A percentile compares a stretch with the other conserved stretches of the same genome.
Conservation (phyloP, 2,797 vertebrate species). For the Poeciliopsis presidionis region DNA sequence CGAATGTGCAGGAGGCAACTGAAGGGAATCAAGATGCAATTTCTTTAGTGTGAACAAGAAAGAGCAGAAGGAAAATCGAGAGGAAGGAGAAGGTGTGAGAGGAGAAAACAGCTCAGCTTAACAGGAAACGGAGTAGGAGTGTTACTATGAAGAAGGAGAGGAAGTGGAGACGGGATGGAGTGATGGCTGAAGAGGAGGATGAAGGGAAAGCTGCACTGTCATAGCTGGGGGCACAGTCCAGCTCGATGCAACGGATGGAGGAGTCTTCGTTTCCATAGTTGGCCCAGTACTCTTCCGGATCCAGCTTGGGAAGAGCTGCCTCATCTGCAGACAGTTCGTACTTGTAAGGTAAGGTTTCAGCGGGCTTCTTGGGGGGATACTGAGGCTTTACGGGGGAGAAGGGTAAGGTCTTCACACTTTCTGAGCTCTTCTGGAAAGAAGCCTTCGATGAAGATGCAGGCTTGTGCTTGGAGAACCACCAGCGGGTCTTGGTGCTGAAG, state of each 20-base stretch:
- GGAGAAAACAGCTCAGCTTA: conserved; percentile 71
- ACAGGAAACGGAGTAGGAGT: conserved; percentile 75
- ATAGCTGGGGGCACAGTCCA: conserved; percentile 78
- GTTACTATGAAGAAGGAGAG: conserved; percentile 64
- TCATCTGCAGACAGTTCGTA: conserved; percentile 87
- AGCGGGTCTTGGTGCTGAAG: conserved; percentile 80
- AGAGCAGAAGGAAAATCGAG: conserved; percentile 52
- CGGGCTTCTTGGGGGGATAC: conserved; percentile 53
- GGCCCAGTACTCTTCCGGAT: conserved; percentile 88
- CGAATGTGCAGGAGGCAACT: conserved; percentile 44
- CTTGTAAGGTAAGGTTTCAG: conserved; percentile 75
- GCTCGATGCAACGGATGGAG: conserved; percentile 80
- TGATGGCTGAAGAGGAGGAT: conserved; percentile 49
- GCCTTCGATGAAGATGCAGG: conserved; percentile 78
- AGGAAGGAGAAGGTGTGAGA: conserved; percentile 27
- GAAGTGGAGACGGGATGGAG: conserved; percentile 56
- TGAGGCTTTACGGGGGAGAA: conserved; percentile 69
- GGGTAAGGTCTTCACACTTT: conserved; percentile 76
- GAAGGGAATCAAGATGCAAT: conserved; percentile 63
- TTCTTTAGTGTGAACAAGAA: conserved; percentile 55
- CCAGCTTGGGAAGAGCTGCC: conserved; percentile 85
- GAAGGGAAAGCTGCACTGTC: conserved; percentile 68
- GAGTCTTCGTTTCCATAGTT: conserved; percentile 88
- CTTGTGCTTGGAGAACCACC: conserved; percentile 86
- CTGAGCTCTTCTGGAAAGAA: conserved; percentile 76